Evolutionary conservation across 2,888 invertebrate genomes (phyloP).

Genomic region (Blastobasis adustella): DNA sequence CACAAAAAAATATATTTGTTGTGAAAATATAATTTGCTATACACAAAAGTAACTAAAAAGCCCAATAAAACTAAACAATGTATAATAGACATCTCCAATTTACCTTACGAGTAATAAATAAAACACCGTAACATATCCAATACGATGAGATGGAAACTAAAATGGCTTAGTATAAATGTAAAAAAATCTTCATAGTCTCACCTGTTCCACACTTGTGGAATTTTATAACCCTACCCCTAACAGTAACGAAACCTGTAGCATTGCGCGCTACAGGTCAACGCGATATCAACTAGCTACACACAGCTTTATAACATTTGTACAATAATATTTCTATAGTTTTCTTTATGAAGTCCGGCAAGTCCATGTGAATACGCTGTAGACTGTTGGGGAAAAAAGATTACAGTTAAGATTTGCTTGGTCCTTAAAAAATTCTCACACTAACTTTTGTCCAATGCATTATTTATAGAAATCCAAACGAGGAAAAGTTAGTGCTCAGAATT

Average conservation of each 20-base stretch:
- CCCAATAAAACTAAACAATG: slow-evolving; percentile 1
- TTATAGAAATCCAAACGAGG: background rate
- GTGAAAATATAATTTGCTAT: too few species aligned
- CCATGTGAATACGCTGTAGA: slow-evolving; percentile 70
- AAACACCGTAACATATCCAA: slow-evolving; percentile 16
- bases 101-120: slow-evolving; percentile 17
- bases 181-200: slow-evolving; percentile 70
- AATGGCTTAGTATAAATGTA: slow-evolving; percentile 58
- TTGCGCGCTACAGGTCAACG: slow-evolving; percentile 76
- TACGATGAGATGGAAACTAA: slow-evolving; percentile 32
- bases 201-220: slow-evolving; percentile 70
- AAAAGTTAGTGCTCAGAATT: slow-evolving; percentile 52
- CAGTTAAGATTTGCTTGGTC: slow-evolving; percentile 62
- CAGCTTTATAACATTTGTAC: slow-evolving; percentile 37
- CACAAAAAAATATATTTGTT: too few species aligned
- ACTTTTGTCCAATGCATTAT: slow-evolving; percentile 12
- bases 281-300: slow-evolving; percentile 70
- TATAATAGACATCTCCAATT: slow-evolving; percentile 17
- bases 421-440: slow-evolving; percentile 65
- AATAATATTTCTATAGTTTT: slow-evolving; percentile 20
- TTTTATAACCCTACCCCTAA: slow-evolving; percentile 67
- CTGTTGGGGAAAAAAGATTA: slow-evolving; percentile 73
- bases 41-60: slow-evolving; percentile 1
- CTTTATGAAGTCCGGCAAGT: slow-evolving; percentile 66
- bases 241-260: slow-evolving; percentile 73